Conservation (phyloP, 2,888 invertebrate species). For the Drosophila ezoana region DNA sequence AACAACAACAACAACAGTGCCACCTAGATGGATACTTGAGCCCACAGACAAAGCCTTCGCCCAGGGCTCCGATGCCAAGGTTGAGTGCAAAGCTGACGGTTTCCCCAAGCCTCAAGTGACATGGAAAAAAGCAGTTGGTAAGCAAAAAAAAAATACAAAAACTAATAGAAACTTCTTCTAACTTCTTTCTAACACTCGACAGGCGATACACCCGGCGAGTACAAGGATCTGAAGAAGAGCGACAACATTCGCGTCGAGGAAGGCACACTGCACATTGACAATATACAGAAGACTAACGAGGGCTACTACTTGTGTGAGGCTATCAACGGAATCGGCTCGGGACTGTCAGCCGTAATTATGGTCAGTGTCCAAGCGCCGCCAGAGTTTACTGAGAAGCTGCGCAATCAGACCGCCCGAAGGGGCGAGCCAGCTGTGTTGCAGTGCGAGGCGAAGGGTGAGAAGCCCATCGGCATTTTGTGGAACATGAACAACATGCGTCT, state of each 20-base stretch:
- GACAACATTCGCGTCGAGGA: slow-evolving; percentile 97
- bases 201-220: slow-evolving; percentile 96
- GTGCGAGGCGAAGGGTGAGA: slow-evolving; percentile 97
- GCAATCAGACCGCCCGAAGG: slow-evolving; percentile 95
- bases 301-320: slow-evolving; percentile 98
- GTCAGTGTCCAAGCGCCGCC: slow-evolving; percentile 98
- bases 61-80: slow-evolving; percentile 96
- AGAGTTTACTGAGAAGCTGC: slow-evolving; percentile 95
- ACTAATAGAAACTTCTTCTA: too few relatives aligned
- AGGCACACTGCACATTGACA: slow-evolving; percentile 94
- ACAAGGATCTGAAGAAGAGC: slow-evolving; percentile 95
- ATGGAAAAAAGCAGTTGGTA: slow-evolving; percentile 98
- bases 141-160: slow-evolving; percentile 44
- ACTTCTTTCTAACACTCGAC: not conserved
- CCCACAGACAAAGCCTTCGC: slow-evolving; percentile 98
- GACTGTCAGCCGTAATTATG: slow-evolving; percentile 96
- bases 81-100: slow-evolving; percentile 98
- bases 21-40: slow-evolving; percentile 97
- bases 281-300: slow-evolving; percentile 96
- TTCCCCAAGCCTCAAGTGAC: slow-evolving; percentile 97
- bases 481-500: slow-evolving; percentile 97
- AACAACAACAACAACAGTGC: slow-evolving; percentile 88
- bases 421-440: slow-evolving; percentile 96
- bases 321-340: slow-evolving; percentile 97
- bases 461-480: slow-evolving; percentile 97